These are phyloP conservation scores for Zaprionus capensis DNA, from an alignment of 1,140 invertebrate species.

Conservation along the genomic window DNA sequence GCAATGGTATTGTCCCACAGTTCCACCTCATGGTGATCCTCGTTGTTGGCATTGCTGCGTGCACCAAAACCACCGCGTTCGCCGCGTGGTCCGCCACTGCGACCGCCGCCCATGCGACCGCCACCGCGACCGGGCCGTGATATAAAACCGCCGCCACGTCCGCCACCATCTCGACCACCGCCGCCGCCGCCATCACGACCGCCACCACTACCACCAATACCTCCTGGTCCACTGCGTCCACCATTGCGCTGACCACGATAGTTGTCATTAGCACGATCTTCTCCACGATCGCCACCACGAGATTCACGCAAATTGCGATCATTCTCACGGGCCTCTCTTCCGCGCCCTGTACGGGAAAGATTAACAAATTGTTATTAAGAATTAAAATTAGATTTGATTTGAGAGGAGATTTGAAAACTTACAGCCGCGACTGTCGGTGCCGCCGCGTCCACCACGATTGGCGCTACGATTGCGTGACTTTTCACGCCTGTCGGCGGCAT, in stretches of 20 bases:
- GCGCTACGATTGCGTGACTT: constrained; percentile 82
- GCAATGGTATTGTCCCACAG: constrained; percentile 85
- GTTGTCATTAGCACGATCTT: constrained; percentile 75
- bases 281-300: constrained; percentile 86
- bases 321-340: constrained; percentile 83
- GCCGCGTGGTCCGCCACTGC: constrained; percentile 82
- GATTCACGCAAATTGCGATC: constrained; percentile 82
- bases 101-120: constrained; percentile 78
- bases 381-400: neutral
- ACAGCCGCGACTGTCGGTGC: constrained; percentile 84
- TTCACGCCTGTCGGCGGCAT: constrained; percentile 84
- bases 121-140: constrained; percentile 82
- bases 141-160: constrained; percentile 85
- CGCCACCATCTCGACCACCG: constrained; percentile 84
- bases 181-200: constrained; percentile 85
- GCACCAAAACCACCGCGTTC: constrained; percentile 85
- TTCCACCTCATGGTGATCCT: constrained; percentile 85
- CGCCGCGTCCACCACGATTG: constrained; percentile 85
- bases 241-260: constrained; percentile 84
- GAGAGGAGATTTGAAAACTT: constrained; percentile 44
- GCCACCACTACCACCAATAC: constrained; percentile 82
- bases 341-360: constrained; percentile 65
- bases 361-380: neutral
- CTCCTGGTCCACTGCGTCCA: constrained; percentile 59
- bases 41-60: constrained; percentile 72